Evolutionary conservation across 2,888 invertebrate species (phyloP), one percentile per base, ranked within the genome.

Genomic region (Sialis lutaria): DNA sequence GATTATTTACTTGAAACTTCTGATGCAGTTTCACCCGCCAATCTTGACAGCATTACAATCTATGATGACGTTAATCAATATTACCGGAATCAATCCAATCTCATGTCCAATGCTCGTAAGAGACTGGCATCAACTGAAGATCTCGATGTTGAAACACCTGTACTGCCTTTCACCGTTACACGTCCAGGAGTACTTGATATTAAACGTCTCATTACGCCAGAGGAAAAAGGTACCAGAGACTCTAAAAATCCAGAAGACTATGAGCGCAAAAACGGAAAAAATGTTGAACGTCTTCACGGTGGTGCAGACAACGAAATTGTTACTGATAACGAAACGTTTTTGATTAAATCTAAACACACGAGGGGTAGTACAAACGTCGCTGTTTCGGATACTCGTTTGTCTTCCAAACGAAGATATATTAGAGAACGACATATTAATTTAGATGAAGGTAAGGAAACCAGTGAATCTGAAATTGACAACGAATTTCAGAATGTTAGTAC

Each of bases 1-100:
- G 65, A 67, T 52, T 67, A 62, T 55, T 61, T 67, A 44, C 56
- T 68, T 56, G 69, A 69, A 57, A 69, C 68, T 33, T 67, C 68
- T 7, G 44, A 50, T 45, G 50, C 49, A 32, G 49, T 49, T 22
- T 48, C 47, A 40, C 22, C 46, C 33, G 40, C 50, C 39, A 56
- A 56, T 35, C 58, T 59, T 46, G 60, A 62, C 52, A 62, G 63
- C 50, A 62, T 66, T 32, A 63, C 62, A n/a, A 53, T 56, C 12
- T 62, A 59, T 53, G 59, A 63, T 49, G 61, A 65, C 50, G 59
- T 62, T 40, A 55, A 56, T 48, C 58, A 62, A 50, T 64, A 63
- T 53, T 64, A 61, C 50, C 57, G 60, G 45, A 60, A 64, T 49
- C 64, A 64, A 54, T 58, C 58, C 5, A 57, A 58, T 53, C 52